Evolutionary conservation across 2,113 vertebrate species (phyloP).

Genomic region (Cygnus buccinator): DNA sequence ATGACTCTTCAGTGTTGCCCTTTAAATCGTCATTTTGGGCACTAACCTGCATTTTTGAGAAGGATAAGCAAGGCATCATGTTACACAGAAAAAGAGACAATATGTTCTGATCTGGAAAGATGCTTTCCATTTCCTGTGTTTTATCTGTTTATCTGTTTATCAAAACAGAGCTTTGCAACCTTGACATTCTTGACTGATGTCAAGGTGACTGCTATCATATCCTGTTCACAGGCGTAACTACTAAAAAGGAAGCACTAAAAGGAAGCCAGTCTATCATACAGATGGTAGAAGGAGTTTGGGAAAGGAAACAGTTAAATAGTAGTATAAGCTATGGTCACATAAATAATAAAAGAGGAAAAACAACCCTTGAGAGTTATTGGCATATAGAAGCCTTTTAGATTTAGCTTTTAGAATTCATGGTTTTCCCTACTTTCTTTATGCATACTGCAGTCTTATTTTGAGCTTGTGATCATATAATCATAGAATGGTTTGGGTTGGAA

Average conservation of each 20-base stretch:
- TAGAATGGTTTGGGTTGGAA: too few relatives aligned
- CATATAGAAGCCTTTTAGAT: neutral
- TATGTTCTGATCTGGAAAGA: neutral
- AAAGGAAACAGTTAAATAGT: neutral
- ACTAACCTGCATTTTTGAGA: neutral
- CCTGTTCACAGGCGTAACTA: neutral
- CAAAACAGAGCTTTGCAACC: neutral
- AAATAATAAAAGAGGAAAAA: neutral
- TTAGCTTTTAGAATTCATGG: neutral
- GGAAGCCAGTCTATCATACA: neutral
- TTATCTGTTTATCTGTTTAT: too few relatives aligned
- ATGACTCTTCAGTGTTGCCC: neutral
- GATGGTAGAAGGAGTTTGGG: neutral
- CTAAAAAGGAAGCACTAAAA: rapidly evolving
- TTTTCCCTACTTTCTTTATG: neutral
- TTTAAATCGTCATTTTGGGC: conserved; percentile 4
- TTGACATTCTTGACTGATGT: neutral
- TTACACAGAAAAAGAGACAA: neutral
- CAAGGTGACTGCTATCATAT: neutral
- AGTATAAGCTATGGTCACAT: neutral
- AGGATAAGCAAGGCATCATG: neutral
- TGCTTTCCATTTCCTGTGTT: neutral
- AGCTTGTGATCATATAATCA: neutral
- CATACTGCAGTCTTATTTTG: neutral
- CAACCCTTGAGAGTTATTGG: rapidly evolving